Evolutionary conservation across 2,888 invertebrate species (phyloP), one percentile per base, ranked within the genome.

Genomic region (Sminthurides aquaticus): DNA sequence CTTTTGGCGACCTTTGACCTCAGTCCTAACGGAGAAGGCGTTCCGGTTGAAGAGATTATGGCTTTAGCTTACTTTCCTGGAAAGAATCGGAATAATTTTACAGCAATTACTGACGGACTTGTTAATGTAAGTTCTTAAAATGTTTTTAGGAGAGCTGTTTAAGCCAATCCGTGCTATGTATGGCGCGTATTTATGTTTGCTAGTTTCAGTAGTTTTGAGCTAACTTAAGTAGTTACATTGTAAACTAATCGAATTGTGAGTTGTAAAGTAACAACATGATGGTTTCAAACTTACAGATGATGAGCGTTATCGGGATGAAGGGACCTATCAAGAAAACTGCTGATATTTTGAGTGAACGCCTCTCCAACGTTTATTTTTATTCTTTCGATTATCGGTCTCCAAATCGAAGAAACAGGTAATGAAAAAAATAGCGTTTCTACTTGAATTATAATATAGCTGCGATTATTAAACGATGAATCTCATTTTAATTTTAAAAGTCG

Each of bases 251-350:
- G n/a, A n/a, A n/a, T n/a, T n/a, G n/a, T n/a, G n/a, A n/a, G n/a
- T 43, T 11, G 15, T 43, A 11, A 11, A 15, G 11, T n/a, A n/a
- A n/a, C n/a, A n/a, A n/a, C n/a, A n/a, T n/a, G n/a, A n/a, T 20
- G n/a, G n/a, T 3, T n/a, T 11, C 25, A n/a, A 56, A 5, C 25
- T 56, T 27, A 15, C 48, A 71, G 69, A 55, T 72, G 60, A n/a
- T 72, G 0, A 69, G 65, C 34, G 67, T 62, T 1, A 25, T 65
- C 2, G 66, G 69, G 49, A 68, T 72, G 67, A 72, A 72, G 65
- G 69, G 65, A 8, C 68, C 72, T 1, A 58, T 72, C 18, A 56
- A 64, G 15, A 26, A 67, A 28, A 71, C 69, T 22, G 69, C 71
- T 1, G 71, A 71, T 22, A 67, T 71, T 54, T 24, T 72, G 8